Conservation (phyloP, 2,888 invertebrate genomes). For the Metellina segmentata region DNA sequence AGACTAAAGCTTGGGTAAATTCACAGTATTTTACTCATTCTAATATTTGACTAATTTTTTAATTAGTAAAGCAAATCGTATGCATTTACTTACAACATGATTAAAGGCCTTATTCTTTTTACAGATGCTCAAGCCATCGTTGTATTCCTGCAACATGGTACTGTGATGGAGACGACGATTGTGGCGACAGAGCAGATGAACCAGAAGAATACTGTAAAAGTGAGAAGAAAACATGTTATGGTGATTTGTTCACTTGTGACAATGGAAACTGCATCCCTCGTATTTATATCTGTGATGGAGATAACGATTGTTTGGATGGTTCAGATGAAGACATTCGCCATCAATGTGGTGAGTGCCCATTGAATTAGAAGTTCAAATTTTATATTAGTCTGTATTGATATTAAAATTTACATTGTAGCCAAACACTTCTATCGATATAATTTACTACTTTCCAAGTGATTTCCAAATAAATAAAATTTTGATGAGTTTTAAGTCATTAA, state of each 20-base stretch:
- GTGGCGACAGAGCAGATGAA: slow-evolving; percentile 94
- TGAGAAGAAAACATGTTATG: slow-evolving; percentile 95
- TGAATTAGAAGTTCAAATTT: background rate
- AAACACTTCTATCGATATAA: background rate
- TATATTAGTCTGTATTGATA: background rate
- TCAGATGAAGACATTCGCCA: slow-evolving; percentile 95
- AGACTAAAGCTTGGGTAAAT: too few relatives aligned
- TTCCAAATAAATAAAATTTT: background rate
- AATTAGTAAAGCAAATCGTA: too few relatives aligned
- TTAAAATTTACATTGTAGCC: background rate
- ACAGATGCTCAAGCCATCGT: slow-evolving; percentile 86
- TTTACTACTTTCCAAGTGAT: background rate
- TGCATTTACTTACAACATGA: too few relatives aligned
- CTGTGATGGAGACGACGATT: slow-evolving; percentile 97
- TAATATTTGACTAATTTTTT: too few relatives aligned
- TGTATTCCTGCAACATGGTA: slow-evolving; percentile 98
- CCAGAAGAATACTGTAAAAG: slow-evolving; percentile 96
- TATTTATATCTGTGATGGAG: slow-evolving; percentile 96
- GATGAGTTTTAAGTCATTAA: too few relatives aligned
- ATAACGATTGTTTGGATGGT: slow-evolving; percentile 96
- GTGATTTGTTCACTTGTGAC: slow-evolving; percentile 96
- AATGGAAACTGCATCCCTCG: slow-evolving; percentile 97
- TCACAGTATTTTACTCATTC: too few relatives aligned
- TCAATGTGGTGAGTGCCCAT: slow-evolving; percentile 87
- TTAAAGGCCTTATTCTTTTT: too few relatives aligned